phyloP scores from a whole-genome alignment of 2,113 vertebrate genomes.

The Catharus fuscescens region DNA sequence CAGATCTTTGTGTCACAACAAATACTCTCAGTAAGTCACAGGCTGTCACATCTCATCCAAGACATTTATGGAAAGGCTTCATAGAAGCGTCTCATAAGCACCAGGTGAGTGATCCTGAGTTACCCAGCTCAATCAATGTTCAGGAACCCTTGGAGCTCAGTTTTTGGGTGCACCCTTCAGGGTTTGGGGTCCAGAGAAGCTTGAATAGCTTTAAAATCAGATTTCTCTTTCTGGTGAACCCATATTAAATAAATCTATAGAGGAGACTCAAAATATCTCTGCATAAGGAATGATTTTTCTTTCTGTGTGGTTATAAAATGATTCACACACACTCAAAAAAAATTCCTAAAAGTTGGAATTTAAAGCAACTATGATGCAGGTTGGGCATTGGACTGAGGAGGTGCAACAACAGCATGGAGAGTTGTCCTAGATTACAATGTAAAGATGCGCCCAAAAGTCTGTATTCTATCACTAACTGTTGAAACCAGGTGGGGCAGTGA shows the following conservation, averaged over 20 bases:
- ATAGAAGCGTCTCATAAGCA: background rate
- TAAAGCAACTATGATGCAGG: background rate
- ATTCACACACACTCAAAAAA: background rate
- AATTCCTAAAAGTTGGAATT: background rate
- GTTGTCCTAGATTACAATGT: no score
- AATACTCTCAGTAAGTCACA: background rate
- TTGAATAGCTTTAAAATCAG: background rate
- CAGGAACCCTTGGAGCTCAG: background rate
- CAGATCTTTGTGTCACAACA: background rate
- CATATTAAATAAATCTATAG: background rate
- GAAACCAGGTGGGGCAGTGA: no score
- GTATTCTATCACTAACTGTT: no score
- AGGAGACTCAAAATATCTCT: background rate
- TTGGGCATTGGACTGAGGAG: background rate
- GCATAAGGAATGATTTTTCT: background rate
- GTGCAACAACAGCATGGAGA: rapidly evolving
- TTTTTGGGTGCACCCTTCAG: background rate
- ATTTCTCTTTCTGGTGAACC: background rate
- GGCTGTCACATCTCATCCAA: background rate
- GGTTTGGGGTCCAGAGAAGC: background rate
- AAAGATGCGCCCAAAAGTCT: no score
- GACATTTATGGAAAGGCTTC: background rate
- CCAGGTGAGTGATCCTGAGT: background rate
- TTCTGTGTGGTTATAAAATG: background rate
- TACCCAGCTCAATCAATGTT: background rate